Conservation (phyloP, 1,140 invertebrate genomes). For the Ylistrum balloti region DNA sequence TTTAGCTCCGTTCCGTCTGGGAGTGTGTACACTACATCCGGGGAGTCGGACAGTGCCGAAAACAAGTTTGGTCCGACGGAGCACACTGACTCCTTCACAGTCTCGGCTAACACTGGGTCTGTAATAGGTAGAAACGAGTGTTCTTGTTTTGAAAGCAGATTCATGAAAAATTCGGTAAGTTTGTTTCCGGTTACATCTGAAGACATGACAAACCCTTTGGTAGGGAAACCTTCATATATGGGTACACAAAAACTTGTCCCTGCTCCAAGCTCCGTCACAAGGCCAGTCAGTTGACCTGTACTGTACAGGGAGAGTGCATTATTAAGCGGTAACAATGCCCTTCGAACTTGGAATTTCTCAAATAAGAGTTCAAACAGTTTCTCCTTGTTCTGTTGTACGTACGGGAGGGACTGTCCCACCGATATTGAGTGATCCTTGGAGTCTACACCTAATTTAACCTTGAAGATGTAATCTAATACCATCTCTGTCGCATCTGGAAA, state of each 20-base stretch:
- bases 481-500: neutral
- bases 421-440: neutral
- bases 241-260: neutral
- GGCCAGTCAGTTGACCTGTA: neutral
- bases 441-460: neutral
- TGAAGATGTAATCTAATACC: neutral
- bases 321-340: neutral
- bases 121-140: neutral
- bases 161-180: constrained; percentile 6
- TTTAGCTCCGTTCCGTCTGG: neutral
- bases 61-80: neutral
- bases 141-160: neutral
- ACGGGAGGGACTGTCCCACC: neutral
- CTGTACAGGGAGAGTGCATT: neutral
- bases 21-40: neutral
- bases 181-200: neutral
- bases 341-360: neutral
- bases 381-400: neutral
- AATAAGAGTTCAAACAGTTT: neutral
- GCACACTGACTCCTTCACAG: neutral
- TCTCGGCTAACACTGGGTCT: neutral
- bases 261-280: neutral
- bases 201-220: neutral
- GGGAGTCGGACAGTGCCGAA: neutral
- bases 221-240: neutral